Evolutionary conservation across 2,888 invertebrate species (phyloP), one percentile per base, ranked within the genome.

Genomic region (Ametastegia equiseti): DNA sequence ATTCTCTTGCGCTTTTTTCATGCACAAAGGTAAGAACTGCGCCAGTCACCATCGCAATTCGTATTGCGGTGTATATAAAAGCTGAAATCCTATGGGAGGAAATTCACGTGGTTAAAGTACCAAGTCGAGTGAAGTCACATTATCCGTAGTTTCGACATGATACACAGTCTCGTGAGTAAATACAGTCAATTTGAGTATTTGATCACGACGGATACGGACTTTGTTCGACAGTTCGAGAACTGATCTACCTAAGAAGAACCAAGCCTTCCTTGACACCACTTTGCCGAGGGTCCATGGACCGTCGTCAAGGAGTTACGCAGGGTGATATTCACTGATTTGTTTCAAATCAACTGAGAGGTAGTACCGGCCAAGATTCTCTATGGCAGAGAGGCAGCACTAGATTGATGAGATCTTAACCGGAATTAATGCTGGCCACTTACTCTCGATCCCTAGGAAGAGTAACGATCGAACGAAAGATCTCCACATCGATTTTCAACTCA

Each of bases 361-460:
- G n/a, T n/a, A n/a, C n/a, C n/a, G n/a, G 15, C 45, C 47, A 30
- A 71, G 42, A 45, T 47, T 13, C 45, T 47, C 47, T 71, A 23
- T 47, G 27, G 47, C 30, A 47, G 71, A 71, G 27, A 9, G 15
- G 47, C 13, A 7, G 36, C 7, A 19, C 39, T 19, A 67, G 65
- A 71, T 71, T 47, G 71, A 71, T 71, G 69, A 71, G 69, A 45
- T 7, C 23, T 45, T 71, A 23, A 23, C 23, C 27, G 15, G 15
- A 71, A 71, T 71, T 42, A 45, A 15, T 71, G 69, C 30, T 45
- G 4, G 45, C 69, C 27, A 71, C 71, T 71, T 45, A 71, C 30
- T 47, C 30, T 45, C 27, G 6, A 2, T 45, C 47, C 36, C 13
- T 11, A 42, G 15, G 36, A 11, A 9, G 45, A 71, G n/a, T 36